These are phyloP conservation scores for Neocrepidodera transversa DNA, from an alignment of 2,888 invertebrate genomes.

Conservation along the genomic window DNA sequence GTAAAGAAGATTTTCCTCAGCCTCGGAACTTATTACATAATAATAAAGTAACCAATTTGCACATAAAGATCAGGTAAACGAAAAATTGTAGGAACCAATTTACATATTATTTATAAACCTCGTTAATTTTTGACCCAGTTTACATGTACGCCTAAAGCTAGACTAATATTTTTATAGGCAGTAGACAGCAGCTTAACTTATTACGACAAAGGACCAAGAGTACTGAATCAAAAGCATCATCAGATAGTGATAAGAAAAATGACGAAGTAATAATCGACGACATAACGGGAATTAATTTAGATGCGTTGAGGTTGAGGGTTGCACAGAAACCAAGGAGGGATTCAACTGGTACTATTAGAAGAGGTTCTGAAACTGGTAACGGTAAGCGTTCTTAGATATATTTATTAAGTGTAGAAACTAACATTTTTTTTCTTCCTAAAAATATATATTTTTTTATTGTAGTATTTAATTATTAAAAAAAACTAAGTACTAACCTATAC, in stretches of 20 bases:
- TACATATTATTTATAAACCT: too few relatives aligned
- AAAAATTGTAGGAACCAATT: too few relatives aligned
- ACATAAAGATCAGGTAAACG: too few relatives aligned
- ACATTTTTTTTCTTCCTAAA: background rate
- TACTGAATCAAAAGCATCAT: conserved; percentile 64
- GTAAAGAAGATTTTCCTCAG: too few relatives aligned
- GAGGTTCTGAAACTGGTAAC: conserved; percentile 62
- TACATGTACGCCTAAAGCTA: too few relatives aligned
- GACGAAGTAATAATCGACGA: conserved; percentile 55
- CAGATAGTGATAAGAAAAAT: conserved; percentile 51
- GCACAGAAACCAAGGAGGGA: conserved; percentile 58
- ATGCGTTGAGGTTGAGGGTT: conserved; percentile 52
- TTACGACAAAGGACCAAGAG: conserved; percentile 62
- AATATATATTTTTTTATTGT: background rate
- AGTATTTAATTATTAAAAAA: background rate
- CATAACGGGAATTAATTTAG: conserved; percentile 55
- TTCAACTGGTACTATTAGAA: conserved; percentile 58
- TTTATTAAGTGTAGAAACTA: background rate
- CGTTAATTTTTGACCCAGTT: too few relatives aligned
- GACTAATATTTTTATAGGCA: conserved; percentile 46
- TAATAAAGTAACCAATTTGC: too few relatives aligned
- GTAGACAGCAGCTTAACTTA: conserved; percentile 49
- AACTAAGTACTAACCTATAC: background rate
- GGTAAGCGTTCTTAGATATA: conserved; percentile 46
- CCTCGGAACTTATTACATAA: too few relatives aligned